These are phyloP conservation scores for Condylura cristata DNA, from an alignment of 2,113 vertebrate species.

Conservation along the genomic window DNA sequence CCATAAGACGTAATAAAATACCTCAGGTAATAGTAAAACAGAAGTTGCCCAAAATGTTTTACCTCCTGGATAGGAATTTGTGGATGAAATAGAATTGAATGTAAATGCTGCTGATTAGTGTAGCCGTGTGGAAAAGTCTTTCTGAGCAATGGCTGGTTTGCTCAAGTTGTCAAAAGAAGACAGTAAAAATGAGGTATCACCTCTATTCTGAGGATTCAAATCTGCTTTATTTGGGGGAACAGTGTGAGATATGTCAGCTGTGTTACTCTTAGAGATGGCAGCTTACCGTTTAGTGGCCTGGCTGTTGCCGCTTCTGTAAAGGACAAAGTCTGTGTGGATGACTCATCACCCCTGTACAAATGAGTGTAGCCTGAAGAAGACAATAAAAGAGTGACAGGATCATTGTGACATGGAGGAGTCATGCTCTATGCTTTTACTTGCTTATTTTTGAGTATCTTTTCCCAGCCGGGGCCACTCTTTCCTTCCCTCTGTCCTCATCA, in stretches of 20 bases:
- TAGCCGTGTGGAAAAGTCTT: not conserved
- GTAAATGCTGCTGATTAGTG: not conserved
- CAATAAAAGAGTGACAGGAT: not conserved
- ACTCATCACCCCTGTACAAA: not conserved
- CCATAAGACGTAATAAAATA: conserved; percentile 57
- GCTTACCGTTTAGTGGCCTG: not conserved
- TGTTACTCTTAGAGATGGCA: not conserved
- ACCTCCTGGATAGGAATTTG: conserved; percentile 1
- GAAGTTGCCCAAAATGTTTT: conserved; percentile 12
- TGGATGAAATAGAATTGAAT: conserved; percentile 37
- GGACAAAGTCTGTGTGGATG: not conserved
- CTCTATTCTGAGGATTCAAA: not conserved
- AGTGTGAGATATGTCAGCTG: not conserved
- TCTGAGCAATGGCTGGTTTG: conserved; percentile 28
- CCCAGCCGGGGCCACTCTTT: not conserved
- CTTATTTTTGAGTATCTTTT: not conserved
- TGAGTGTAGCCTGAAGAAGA: not conserved
- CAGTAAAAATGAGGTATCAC: not conserved
- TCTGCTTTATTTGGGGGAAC: not conserved
- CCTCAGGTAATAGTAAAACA: conserved; percentile 8
- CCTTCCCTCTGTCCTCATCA: not conserved
- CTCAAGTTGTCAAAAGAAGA: conserved; percentile 19
- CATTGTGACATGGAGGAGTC: fast-evolving
- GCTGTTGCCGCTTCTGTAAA: not conserved
- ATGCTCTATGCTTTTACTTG: not conserved